Percentiles rank a stretch among this genome's conserved stretches.
phyloP scores from a whole-genome alignment of 2,797 vertebrate species.

The Pseudotriccus pelzelni region DNA sequence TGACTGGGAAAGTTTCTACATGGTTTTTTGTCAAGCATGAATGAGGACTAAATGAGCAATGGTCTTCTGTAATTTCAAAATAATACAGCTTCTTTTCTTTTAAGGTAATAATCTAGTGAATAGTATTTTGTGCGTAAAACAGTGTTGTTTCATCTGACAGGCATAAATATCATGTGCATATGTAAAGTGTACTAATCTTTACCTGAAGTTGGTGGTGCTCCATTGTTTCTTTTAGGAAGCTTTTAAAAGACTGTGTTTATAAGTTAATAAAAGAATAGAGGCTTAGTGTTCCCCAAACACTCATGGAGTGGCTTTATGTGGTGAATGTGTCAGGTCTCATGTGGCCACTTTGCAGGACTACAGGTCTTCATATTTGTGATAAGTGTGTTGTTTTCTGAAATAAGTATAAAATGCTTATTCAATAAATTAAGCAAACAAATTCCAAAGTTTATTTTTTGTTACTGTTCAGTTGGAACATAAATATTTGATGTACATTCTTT shows the following conservation, averaged over 20 bases:
- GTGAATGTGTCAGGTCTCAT: not conserved
- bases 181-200: not conserved
- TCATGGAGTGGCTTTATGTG: not conserved
- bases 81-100: not conserved
- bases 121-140: not conserved
- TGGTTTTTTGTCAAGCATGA: not conserved
- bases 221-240: not conserved
- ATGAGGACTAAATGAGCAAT: not conserved
- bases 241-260: not conserved
- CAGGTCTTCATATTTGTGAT: not conserved
- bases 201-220: not conserved
- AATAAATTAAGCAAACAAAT: not conserved
- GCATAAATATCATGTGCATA: not conserved
- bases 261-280: not conserved
- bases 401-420: not conserved
- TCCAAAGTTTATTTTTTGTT: not conserved
- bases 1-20: not conserved
- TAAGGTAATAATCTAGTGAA: not conserved
- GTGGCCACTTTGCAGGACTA: not conserved
- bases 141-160: not conserved
- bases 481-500: not conserved
- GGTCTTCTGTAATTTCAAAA: not conserved
- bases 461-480: not conserved
- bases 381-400: not conserved
- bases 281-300: not conserved